phyloP scores from a whole-genome alignment of 2,888 invertebrate species.

The Baronia brevicornis region DNA sequence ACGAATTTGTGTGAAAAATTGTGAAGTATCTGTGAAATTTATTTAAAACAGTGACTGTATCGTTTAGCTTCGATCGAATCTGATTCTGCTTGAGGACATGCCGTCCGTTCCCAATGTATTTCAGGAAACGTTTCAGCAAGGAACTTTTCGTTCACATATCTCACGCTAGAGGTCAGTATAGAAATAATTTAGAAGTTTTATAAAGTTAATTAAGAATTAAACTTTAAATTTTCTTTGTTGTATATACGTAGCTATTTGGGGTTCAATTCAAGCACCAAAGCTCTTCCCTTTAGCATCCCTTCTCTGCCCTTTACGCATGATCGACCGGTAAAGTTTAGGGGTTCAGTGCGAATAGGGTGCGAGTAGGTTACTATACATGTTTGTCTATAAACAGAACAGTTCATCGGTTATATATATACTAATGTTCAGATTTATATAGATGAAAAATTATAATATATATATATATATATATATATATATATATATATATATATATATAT shows the following conservation, averaged over 20 bases:
- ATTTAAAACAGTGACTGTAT: constrained; percentile 43
- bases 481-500: too few relatives aligned
- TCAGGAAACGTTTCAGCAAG: constrained; percentile 70
- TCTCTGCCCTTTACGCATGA: constrained; percentile 75
- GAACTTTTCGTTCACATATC: constrained; percentile 68
- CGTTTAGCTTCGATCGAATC: constrained; percentile 65
- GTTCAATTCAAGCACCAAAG: constrained; percentile 70
- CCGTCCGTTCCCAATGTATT: constrained; percentile 60
- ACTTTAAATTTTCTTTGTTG: constrained; percentile 15
- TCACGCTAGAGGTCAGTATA: constrained; percentile 72
- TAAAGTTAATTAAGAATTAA: constrained; percentile 15
- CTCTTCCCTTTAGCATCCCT: constrained; percentile 72
- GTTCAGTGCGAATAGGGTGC: constrained; percentile 62
- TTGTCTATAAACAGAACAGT: constrained; percentile 6
- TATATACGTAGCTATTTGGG: constrained; percentile 36
- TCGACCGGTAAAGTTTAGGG: constrained; percentile 73
- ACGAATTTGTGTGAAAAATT: constrained; percentile 29
- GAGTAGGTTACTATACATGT: constrained; percentile 21
- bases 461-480: too few relatives aligned
- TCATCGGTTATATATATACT: constrained; percentile 4
- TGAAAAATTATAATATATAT: too few relatives aligned
- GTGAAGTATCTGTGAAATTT: constrained; percentile 47
- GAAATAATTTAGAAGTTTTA: constrained; percentile 24
- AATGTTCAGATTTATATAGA: too few relatives aligned
- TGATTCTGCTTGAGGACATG: constrained; percentile 49